Percentiles rank a stretch among this genome's conserved stretches.
Conservation (phyloP, 2,888 invertebrate genomes). For the Phanerotoma sp. region DNA sequence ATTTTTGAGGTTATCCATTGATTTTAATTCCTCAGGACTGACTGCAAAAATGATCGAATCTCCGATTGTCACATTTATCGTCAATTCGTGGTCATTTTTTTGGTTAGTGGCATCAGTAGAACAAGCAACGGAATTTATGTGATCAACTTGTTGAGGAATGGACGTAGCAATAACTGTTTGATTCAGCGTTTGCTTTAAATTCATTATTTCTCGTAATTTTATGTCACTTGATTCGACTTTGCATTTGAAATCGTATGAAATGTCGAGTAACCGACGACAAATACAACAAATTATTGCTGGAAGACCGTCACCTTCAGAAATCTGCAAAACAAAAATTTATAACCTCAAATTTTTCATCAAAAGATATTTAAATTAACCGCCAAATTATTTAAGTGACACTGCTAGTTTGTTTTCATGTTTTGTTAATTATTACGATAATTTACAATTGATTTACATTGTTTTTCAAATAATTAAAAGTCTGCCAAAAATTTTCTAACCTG, state of each 20-base stretch:
- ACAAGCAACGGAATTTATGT: no score
- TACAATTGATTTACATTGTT: no score
- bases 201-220: slow-evolving; percentile 41
- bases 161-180: slow-evolving; percentile 28
- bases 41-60: no score
- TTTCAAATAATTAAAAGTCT: no score
- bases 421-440: no score
- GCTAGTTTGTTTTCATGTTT: no score
- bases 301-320: slow-evolving; percentile 49
- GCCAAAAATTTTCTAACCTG: slow-evolving; percentile 44
- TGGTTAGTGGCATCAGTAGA: no score
- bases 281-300: slow-evolving; percentile 43
- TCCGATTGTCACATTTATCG: no score
- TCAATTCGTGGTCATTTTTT: no score
- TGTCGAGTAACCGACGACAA: slow-evolving; percentile 44
- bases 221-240: slow-evolving; percentile 47
- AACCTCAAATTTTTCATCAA: not conserved
- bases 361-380: not conserved
- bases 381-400: no score
- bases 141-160: no score
- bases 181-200: slow-evolving; percentile 15
- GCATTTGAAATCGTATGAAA: slow-evolving; percentile 47
- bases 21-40: no score
- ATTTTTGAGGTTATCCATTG: not conserved
- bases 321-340: slow-evolving; percentile 33